Evolutionary conservation across 2,797 vertebrate species (phyloP).

Genomic region (Aotus griseimembra): DNA sequence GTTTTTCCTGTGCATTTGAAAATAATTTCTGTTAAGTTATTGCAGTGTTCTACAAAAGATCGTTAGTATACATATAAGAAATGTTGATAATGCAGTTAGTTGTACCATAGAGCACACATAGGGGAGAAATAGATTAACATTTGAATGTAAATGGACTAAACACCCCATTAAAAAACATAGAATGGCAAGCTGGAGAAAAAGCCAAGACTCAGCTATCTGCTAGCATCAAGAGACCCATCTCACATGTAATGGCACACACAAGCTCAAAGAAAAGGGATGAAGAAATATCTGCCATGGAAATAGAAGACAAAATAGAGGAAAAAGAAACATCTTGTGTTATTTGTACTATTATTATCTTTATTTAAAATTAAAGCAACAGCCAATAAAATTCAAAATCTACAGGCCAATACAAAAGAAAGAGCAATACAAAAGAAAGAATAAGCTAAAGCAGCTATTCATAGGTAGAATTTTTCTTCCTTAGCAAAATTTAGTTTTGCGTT

Average conservation of each 20-base stretch:
- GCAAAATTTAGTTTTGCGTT: background rate
- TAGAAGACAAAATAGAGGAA: too few species aligned
- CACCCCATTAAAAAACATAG: too few species aligned
- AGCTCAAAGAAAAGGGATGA: too few species aligned
- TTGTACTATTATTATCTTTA: background rate
- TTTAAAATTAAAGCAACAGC: background rate
- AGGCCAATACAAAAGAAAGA: background rate
- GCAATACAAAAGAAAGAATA: background rate
- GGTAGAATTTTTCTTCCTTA: background rate
- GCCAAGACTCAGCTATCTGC: too few species aligned
- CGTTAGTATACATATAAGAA: background rate
- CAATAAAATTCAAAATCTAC: background rate
- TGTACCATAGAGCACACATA: background rate
- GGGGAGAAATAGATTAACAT: background rate
- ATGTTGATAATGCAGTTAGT: background rate
- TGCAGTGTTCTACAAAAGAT: background rate
- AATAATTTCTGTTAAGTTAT: conserved; percentile 14
- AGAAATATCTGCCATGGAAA: too few species aligned
- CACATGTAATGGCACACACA: too few species aligned
- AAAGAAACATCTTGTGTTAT: background rate
- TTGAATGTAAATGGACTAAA: too few species aligned
- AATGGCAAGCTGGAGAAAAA: too few species aligned
- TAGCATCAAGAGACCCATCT: too few species aligned
- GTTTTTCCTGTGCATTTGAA: background rate
- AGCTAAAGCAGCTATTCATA: background rate